A percentile compares a stretch with the other conserved stretches of the same genome.
Conservation (phyloP, 2,888 invertebrate species). For the Scaptomyza tumidula region DNA sequence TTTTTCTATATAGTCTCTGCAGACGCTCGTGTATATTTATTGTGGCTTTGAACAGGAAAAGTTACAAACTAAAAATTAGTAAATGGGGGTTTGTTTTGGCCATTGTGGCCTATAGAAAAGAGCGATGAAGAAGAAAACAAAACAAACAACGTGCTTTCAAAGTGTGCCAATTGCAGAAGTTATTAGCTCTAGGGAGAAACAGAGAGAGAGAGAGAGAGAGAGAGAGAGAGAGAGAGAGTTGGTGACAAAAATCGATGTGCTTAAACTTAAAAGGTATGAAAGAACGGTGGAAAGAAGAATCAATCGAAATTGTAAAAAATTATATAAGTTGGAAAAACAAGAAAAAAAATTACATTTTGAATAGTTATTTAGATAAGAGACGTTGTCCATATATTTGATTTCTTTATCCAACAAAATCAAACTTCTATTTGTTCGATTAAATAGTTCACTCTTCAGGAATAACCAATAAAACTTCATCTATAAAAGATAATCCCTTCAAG, state of each 20-base stretch:
- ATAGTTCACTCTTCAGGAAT: too few relatives aligned
- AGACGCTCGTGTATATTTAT: conserved; percentile 70
- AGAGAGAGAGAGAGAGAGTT: background rate
- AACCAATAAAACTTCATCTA: background rate
- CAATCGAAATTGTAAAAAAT: too few relatives aligned
- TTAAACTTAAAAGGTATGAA: too few relatives aligned
- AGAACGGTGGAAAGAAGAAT: too few relatives aligned
- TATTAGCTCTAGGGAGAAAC: conserved; percentile 41
- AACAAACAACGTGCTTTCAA: conserved; percentile 26
- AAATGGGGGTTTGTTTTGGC: conserved; percentile 48
- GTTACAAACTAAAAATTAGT: conserved; percentile 75
- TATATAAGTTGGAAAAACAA: too few relatives aligned
- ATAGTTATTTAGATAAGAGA: too few relatives aligned
- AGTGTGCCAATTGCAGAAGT: conserved; percentile 71
- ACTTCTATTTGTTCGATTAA: too few relatives aligned
- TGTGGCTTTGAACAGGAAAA: conserved; percentile 67
- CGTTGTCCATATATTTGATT: background rate
- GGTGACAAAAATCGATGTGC: too few relatives aligned
- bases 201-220: background rate
- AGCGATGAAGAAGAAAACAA: background rate
- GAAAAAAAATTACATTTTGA: too few relatives aligned
- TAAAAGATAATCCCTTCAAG: background rate
- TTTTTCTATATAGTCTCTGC: conserved; percentile 47
- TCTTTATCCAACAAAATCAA: too few relatives aligned
- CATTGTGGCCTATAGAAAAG: conserved; percentile 49